Conservation (phyloP, 2,797 vertebrate genomes). For the Mus spretus region DNA sequence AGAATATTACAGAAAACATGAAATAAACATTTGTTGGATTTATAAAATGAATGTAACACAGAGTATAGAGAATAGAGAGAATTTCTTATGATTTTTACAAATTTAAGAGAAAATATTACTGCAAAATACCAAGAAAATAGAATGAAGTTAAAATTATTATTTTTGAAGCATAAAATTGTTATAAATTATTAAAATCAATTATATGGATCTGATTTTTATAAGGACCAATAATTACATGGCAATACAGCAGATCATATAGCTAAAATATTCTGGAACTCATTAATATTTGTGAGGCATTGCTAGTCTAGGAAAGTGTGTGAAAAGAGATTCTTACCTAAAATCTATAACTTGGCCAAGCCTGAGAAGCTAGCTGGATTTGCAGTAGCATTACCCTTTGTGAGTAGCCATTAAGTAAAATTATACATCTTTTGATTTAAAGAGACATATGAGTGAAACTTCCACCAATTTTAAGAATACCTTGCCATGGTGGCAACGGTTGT, state of each 20-base stretch:
- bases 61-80: background rate
- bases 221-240: background rate
- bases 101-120: background rate
- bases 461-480: background rate
- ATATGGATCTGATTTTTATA: background rate
- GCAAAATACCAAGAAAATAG: background rate
- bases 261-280: background rate
- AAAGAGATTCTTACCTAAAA: background rate
- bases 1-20: background rate
- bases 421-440: background rate
- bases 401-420: background rate
- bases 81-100: background rate
- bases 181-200: background rate
- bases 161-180: background rate
- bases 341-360: background rate
- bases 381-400: background rate
- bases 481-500: background rate
- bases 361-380: background rate
- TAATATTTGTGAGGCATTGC: background rate
- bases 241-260: background rate
- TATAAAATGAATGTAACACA: background rate
- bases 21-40: background rate
- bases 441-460: background rate
- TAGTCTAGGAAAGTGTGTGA: background rate
- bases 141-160: conserved; percentile 38